Base-by-base conservation (phyloP, 2,888 invertebrate species). In the Cremastinae sp. region DNA sequence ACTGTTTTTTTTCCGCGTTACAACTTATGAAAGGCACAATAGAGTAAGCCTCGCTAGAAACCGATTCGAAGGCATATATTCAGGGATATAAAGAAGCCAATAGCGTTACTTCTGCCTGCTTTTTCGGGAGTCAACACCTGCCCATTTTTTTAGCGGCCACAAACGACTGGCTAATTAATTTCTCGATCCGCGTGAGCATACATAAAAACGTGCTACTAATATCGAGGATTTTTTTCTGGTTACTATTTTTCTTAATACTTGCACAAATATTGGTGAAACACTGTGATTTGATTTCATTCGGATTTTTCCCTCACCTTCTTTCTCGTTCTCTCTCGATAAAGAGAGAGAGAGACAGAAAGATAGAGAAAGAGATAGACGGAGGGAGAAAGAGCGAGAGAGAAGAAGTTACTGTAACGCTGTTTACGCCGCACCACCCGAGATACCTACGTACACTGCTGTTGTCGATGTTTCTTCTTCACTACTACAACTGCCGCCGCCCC, bases 401-500 rank as follows among this genome's bases (percentile, higher is more conserved):
- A 16, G 10, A 39, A 28, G 10, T 14, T 74, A 35, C 41, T 18
- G 8, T 14, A 16, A 74, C 58, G 69, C 58, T 69, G 69, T 69
- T 69, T 70, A 53, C 70, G 39, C 53, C 53, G 18, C 61, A 66
- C 71, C 56, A 58, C 28, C 66, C 59, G 56, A 59, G 66, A 69
- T 70, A 61, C 70, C 66, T 75, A 75, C 69, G 74, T 73, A 72
- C 78, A 68, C 49, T 68, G 62, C 66, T 74, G 59, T 58, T 28
- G 47, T 35, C 47, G 68, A 45, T 68, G 74, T 61, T 62, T 51
- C 49, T 58, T 61, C 49, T 64, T 51, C 65, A 16, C 41, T 18
- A 28, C 66, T 39, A 16, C 45, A 22, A 58, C 49, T 37, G 39
- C 53, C 55, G 64, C 75, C 70, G 75, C 75, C 75, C 65, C 49